A percentile compares a stretch with the other conserved stretches of the same genome.
These are phyloP conservation scores for Halictus ligatus DNA, from an alignment of 2,888 invertebrate genomes.

Conservation along the genomic window DNA sequence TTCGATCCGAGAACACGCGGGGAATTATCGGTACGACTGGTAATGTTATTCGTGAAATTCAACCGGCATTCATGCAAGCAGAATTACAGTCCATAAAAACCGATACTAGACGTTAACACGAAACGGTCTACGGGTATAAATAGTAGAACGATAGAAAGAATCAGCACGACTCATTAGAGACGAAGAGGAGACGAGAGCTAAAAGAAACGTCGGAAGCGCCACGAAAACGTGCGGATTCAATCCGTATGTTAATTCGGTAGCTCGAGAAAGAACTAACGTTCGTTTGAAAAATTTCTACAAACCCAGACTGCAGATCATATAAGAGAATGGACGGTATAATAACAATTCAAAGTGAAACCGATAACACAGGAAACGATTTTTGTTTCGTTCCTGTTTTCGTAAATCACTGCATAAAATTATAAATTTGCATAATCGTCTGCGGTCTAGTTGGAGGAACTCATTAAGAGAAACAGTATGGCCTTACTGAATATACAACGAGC, in stretches of 20 bases:
- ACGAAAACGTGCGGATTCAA: not conserved
- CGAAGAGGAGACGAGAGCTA: not conserved
- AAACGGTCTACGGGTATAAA: not conserved
- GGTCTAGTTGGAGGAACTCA: not conserved
- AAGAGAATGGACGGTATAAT: not conserved
- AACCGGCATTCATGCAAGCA: not conserved
- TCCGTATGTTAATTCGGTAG: not conserved
- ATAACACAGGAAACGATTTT: not conserved
- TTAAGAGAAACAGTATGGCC: not conserved
- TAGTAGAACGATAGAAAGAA: not conserved
- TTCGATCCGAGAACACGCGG: not conserved
- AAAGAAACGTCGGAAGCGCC: not conserved
- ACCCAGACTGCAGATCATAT: not conserved
- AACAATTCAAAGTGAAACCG: not conserved
- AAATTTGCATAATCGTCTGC: not conserved
- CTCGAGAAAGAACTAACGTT: not conserved
- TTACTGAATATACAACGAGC: not conserved
- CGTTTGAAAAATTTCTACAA: not conserved
- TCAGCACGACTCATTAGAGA: not conserved
- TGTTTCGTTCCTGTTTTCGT: not conserved
- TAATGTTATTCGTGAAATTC: constrained; percentile 5
- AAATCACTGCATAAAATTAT: not conserved
- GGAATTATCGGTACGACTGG: not conserved
- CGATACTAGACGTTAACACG: not conserved
- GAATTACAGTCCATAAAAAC: not conserved